Conservation (phyloP, 2,888 invertebrate genomes). For the Leptarthrus brevirostris region DNA sequence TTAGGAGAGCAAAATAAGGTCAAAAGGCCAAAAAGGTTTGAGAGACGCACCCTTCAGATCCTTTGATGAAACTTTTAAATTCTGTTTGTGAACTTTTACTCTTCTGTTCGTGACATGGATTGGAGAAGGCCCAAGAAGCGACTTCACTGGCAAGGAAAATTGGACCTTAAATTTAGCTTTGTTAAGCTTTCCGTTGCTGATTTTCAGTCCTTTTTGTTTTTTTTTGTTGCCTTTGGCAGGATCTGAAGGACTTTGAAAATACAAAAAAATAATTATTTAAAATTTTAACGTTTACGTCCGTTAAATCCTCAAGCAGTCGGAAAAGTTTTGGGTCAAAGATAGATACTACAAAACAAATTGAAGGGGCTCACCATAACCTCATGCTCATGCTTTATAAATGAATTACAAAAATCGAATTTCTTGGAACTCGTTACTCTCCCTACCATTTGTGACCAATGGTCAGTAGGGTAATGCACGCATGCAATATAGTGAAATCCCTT, state of each 20-base stretch:
- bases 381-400: not conserved
- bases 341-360: too few species aligned
- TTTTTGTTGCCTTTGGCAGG: too few species aligned
- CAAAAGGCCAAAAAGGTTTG: conserved; percentile 31
- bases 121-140: conserved; percentile 2
- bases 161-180: conserved; percentile 25
- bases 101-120: conserved; percentile 37
- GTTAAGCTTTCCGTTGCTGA: conserved; percentile 6
- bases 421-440: not conserved
- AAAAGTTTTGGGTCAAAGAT: too few species aligned
- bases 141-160: conserved; percentile 30
- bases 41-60: conserved; percentile 30
- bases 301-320: too few species aligned
- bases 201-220: conserved; percentile 8
- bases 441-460: not conserved
- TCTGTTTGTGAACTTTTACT: conserved; percentile 14
- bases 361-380: too few species aligned
- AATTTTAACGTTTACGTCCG: too few species aligned
- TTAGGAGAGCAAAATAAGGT: conserved; percentile 2
- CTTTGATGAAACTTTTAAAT: conserved; percentile 40
- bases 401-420: conserved; percentile 18
- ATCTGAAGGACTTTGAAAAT: too few species aligned
- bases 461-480: conserved; percentile 29
- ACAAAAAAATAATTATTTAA: too few species aligned
- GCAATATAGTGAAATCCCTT: conserved; percentile 17